Base-by-base conservation (phyloP, 2,888 invertebrate species). In the Gisinianus flammeolus region DNA sequence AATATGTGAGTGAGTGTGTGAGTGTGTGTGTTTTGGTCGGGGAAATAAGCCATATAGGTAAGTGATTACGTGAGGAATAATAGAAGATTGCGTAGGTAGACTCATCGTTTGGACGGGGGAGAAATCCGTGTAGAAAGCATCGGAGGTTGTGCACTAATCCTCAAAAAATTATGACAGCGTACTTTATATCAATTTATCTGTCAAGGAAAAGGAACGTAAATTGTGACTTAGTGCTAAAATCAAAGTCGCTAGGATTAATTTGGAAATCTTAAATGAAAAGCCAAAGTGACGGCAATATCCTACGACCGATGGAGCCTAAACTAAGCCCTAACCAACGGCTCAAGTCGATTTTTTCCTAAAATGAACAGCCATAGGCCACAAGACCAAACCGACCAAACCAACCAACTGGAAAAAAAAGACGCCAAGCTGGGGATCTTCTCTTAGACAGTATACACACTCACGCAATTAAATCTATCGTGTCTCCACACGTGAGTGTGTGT, bases 151-250 rank as follows among this genome's bases (percentile, higher is more conserved):
- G 76, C 69, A 79, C 80, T 83, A 83, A 83, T 83, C 83, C 83
- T 83, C 81, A 83, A 83, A 83, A 83, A 83, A 83, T 83, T 83
- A 83, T 83, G 83, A 83, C 83, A 83, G 82, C 82, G 83, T 83
- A 83, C 82, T 83, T 83, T 82, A 83, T 83, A 83, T 83, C 83
- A 83, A 83, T 83, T 83, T 83, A 83, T 80, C 81, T 83, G 83
- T 83, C 83, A 82, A 81, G n/a, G n/a, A n/a, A n/a, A n/a, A n/a
- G n/a, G n/a, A n/a, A n/a, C 80, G 81, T 83, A 82, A 83, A 83
- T 83, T 82, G 83, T 82, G 83, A 83, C 82, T 83, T 83, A 83
- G 82, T 83, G 83, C 82, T 81, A 80, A 81, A 83, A 83, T 83
- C 83, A 83, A 83, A 83, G 83, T 83, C 83, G 82, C 79, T 80